A percentile compares a stretch with the other conserved stretches of the same genome.
These are phyloP conservation scores for Protula sp. DNA, from an alignment of 2,888 invertebrate species.

Conservation along the genomic window DNA sequence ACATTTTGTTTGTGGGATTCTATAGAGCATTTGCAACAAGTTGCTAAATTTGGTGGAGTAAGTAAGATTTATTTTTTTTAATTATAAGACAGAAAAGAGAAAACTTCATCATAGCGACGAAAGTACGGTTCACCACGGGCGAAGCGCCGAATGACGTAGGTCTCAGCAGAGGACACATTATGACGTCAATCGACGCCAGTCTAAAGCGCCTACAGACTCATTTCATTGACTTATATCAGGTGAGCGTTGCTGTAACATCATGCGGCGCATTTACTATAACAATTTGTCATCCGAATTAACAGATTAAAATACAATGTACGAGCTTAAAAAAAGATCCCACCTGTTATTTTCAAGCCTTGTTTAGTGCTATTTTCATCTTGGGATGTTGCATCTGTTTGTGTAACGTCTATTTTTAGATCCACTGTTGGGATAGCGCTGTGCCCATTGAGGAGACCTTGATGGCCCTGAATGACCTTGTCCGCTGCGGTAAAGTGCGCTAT, in stretches of 20 bases:
- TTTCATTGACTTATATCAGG: slow-evolving; percentile 30
- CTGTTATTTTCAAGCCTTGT: too few relatives aligned
- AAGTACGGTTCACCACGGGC: slow-evolving; percentile 9
- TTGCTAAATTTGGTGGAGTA: too few relatives aligned
- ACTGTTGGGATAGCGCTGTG: slow-evolving; percentile 38
- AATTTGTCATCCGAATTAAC: too few relatives aligned
- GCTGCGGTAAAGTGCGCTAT: slow-evolving; percentile 43
- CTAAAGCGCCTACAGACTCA: slow-evolving; percentile 29
- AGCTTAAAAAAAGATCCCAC: too few relatives aligned
- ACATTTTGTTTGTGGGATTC: too few relatives aligned
- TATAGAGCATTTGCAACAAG: too few relatives aligned
- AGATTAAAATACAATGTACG: too few relatives aligned
- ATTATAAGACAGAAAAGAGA: slow-evolving; percentile 9
- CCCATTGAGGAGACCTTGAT: slow-evolving; percentile 42
- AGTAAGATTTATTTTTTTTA: too few relatives aligned
- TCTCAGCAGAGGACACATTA: slow-evolving; percentile 33
- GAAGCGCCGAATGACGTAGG: slow-evolving; percentile 28
- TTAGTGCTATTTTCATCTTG: too few relatives aligned
- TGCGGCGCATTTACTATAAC: too few relatives aligned
- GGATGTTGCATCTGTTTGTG: too few relatives aligned
- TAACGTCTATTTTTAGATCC: slow-evolving; percentile 30
- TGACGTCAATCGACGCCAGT: slow-evolving; percentile 30
- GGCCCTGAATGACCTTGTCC: slow-evolving; percentile 40
- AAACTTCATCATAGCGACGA: slow-evolving; percentile 17
- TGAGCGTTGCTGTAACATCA: too few relatives aligned